phyloP scores from a whole-genome alignment of 2,888 invertebrate genomes.

The Chrysina gloriosa region DNA sequence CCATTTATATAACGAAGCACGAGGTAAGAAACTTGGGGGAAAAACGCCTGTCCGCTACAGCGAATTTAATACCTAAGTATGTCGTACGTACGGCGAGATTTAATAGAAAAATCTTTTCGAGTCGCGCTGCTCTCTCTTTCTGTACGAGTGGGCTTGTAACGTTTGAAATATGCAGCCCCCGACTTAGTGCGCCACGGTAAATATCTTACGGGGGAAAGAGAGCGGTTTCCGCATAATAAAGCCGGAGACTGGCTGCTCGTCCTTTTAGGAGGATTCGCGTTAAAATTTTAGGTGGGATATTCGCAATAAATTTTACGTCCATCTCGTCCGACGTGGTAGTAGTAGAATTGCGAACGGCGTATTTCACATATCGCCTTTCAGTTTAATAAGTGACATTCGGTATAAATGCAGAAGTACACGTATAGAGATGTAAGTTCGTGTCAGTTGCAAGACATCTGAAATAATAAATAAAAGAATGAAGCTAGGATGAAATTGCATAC shows the following conservation, averaged over 20 bases:
- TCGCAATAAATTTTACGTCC: conserved; percentile 25
- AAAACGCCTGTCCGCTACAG: conserved; percentile 28
- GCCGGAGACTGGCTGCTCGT: background rate
- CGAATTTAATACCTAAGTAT: conserved; percentile 30
- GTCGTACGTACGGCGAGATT: background rate
- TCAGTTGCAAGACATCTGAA: too few species aligned
- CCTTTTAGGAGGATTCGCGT: conserved; percentile 16
- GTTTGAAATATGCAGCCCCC: background rate
- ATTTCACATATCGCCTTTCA: background rate
- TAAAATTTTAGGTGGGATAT: conserved; percentile 13
- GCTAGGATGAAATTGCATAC: too few species aligned
- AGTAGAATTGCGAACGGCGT: too few species aligned
- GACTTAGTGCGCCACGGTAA: background rate
- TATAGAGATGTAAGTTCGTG: too few species aligned
- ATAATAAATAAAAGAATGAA: too few species aligned
- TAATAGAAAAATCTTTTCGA: conserved; percentile 26
- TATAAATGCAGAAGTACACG: too few species aligned
- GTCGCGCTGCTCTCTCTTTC: background rate
- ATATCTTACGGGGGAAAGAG: background rate
- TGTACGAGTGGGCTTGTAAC: background rate
- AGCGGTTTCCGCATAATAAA: background rate
- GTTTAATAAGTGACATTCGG: too few species aligned
- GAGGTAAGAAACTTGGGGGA: conserved; percentile 75
- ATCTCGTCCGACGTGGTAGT: background rate
- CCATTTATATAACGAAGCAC: conserved; percentile 95